phyloP scores from a whole-genome alignment of 64 coral and sea anemone species.

The Porites australiensis region DNA sequence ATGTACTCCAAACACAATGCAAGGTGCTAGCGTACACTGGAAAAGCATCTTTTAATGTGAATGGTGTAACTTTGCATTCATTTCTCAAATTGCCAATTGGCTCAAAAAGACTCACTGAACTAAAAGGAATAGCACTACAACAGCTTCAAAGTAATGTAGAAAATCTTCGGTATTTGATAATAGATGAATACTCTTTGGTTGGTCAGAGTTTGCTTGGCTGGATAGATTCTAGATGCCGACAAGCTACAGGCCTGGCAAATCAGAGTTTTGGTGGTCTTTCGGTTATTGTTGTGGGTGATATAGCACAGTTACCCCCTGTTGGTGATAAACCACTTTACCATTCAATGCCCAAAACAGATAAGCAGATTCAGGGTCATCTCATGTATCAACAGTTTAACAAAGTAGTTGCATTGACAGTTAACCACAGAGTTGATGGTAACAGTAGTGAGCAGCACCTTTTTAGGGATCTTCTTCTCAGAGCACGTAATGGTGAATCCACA shows the following conservation, averaged over 20 bases:
- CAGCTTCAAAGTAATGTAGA: conserved; percentile 39
- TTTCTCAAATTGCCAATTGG: conserved; percentile 54
- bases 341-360: not conserved
- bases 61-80: conserved; percentile 41
- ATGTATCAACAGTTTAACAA: not conserved
- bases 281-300: not conserved
- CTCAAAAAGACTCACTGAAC: conserved; percentile 8
- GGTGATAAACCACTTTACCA: conserved; percentile 15
- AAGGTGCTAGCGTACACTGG: conserved; percentile 43
- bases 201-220: conserved; percentile 33
- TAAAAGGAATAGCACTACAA: conserved; percentile 48
- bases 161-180: conserved; percentile 29
- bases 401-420: not conserved
- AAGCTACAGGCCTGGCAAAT: conserved; percentile 29
- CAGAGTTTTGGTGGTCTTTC: conserved; percentile 12
- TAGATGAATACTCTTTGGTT: conserved; percentile 39
- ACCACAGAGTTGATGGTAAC: not conserved
- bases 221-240: conserved; percentile 16
- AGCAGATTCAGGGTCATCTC: not conserved
- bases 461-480: not conserved
- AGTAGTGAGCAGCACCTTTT: not conserved
- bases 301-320: conserved; percentile 12
- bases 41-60: conserved; percentile 48
- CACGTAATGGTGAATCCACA: not conserved
- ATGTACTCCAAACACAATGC: conserved; percentile 19